Conservation (phyloP, 1,140 invertebrate species). For the Lysiphlebus fabarum region DNA sequence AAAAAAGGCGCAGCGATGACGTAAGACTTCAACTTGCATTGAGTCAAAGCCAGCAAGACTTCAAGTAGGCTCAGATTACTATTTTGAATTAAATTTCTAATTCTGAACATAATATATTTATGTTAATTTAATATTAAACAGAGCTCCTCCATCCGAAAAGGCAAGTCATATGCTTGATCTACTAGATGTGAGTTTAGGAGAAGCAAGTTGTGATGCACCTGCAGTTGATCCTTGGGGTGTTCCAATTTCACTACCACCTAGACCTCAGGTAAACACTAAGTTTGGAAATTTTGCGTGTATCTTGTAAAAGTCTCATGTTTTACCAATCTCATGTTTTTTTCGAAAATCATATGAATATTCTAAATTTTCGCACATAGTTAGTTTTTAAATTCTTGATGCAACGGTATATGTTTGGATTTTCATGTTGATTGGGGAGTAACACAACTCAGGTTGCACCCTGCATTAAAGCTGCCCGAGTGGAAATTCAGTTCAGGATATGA, state of each 20-base stretch:
- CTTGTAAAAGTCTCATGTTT: too few species aligned
- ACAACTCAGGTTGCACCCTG: too few species aligned
- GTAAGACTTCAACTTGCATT: slow-evolving; percentile 90
- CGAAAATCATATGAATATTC: too few species aligned
- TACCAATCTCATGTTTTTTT: too few species aligned
- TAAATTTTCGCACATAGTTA: too few species aligned
- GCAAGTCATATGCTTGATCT: slow-evolving; percentile 78
- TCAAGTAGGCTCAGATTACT: slow-evolving; percentile 63
- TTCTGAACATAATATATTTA: background rate
- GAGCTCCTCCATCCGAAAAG: slow-evolving; percentile 50
- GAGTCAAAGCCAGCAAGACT: slow-evolving; percentile 89
- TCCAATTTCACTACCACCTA: slow-evolving; percentile 56
- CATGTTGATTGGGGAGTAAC: too few species aligned
- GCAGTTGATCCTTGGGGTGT: slow-evolving; percentile 70
- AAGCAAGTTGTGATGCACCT: slow-evolving; percentile 53
- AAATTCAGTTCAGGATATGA: too few species aligned
- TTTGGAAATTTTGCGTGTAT: too few species aligned
- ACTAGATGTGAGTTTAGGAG: slow-evolving; percentile 74
- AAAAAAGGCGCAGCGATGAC: slow-evolving; percentile 88
- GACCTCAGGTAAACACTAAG: slow-evolving; percentile 50
- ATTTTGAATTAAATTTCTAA: too few species aligned
- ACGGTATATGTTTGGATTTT: too few species aligned
- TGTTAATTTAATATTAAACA: slow-evolving; percentile 27
- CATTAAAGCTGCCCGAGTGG: too few species aligned
- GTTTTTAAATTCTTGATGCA: too few species aligned